Conservation (phyloP, 2,888 invertebrate genomes). For the Strigamia transsilvanica region DNA sequence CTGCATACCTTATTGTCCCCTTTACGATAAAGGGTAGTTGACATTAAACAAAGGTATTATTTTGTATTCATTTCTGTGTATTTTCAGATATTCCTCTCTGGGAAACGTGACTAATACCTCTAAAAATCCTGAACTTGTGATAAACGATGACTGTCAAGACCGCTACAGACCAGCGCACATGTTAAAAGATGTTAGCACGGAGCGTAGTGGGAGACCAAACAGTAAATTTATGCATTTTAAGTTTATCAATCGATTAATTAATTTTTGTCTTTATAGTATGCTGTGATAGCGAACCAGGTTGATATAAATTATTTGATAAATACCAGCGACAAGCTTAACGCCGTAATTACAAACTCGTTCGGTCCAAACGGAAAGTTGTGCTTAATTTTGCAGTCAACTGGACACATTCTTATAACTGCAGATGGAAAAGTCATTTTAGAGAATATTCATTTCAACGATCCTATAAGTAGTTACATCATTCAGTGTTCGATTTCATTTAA, state of each 20-base stretch:
- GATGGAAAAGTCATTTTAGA: constrained; percentile 24
- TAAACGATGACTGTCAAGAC: constrained; percentile 66
- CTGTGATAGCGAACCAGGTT: neutral
- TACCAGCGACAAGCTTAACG: neutral
- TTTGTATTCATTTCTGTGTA: constrained; percentile 44
- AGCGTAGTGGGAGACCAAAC: constrained; percentile 70
- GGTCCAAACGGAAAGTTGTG: constrained; percentile 23
- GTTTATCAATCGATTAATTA: too few species aligned
- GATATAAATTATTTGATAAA: neutral
- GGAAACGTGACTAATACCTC: constrained; percentile 82
- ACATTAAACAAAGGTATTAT: neutral
- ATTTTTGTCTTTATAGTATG: too few species aligned
- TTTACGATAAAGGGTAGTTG: constrained; percentile 86
- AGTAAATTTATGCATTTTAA: neutral
- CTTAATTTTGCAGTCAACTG: neutral
- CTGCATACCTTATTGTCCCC: constrained; percentile 85
- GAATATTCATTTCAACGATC: constrained; percentile 24
- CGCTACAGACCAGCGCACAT: constrained; percentile 78
- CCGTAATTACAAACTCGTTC: neutral
- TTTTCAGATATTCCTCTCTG: constrained; percentile 81
- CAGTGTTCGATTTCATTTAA: neutral
- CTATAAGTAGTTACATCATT: neutral
- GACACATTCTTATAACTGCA: neutral
- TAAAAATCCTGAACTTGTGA: constrained; percentile 77
- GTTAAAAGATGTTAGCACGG: constrained; percentile 70